A percentile compares a stretch with the other conserved stretches of the same genome.
Conservation (phyloP, 2,797 vertebrate genomes). For the Lates japonicus region DNA sequence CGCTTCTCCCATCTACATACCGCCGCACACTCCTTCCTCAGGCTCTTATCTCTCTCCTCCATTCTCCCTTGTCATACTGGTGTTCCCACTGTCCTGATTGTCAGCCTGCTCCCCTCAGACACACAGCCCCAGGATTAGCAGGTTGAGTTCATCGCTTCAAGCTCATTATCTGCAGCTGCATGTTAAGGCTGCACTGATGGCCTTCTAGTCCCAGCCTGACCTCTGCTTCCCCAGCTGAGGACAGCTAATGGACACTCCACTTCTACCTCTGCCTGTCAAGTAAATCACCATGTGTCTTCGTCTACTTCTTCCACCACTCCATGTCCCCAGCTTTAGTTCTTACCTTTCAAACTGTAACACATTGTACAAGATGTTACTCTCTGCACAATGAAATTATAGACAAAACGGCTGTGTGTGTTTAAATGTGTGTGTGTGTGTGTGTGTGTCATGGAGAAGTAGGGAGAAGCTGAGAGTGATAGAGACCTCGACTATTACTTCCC, state of each 20-base stretch:
- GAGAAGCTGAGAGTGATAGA: too few relatives aligned
- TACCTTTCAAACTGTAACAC: conserved; percentile 22
- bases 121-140: conserved; percentile 49
- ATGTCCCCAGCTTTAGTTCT: too few relatives aligned
- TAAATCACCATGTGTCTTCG: too few relatives aligned
- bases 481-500: too few relatives aligned
- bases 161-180: conserved; percentile 47
- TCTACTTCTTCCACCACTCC: too few relatives aligned
- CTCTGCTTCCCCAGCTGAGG: conserved; percentile 46
- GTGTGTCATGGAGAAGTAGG: not conserved
- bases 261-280: conserved; percentile 20
- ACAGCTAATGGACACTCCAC: conserved; percentile 58
- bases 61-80: conserved; percentile 41
- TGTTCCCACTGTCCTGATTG: conserved; percentile 51
- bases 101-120: conserved; percentile 37
- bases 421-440: conserved; percentile 15
- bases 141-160: conserved; percentile 50
- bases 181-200: conserved; percentile 51
- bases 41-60: conserved; percentile 19
- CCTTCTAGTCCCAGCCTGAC: conserved; percentile 54
- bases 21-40: conserved; percentile 22
- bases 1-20: conserved; percentile 39
- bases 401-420: not conserved
- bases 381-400: conserved; percentile 13
- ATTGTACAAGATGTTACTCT: not conserved